phyloP scores from a whole-genome alignment of 1,140 invertebrate genomes.

The Galendromus occidentalis region DNA sequence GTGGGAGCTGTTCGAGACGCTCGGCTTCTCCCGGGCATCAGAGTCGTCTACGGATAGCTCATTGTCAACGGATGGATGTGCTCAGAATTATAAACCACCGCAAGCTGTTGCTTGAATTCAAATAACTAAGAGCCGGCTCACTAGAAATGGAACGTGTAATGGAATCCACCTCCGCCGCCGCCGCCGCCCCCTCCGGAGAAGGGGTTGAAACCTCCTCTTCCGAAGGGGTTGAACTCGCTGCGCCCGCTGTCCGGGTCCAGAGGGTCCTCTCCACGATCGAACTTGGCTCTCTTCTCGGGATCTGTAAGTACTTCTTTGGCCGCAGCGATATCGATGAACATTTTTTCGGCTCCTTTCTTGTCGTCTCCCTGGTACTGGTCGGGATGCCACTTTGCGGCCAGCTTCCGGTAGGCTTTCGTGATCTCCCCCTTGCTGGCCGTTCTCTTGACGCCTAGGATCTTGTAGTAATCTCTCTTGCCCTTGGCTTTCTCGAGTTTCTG shows the following conservation, averaged over 20 bases:
- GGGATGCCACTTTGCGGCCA: slow-evolving; percentile 96
- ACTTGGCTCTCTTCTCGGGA: slow-evolving; percentile 24
- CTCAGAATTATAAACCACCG: too few species aligned
- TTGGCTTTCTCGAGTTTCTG: slow-evolving; percentile 85
- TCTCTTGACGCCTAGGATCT: slow-evolving; percentile 65
- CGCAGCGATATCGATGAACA: slow-evolving; percentile 95
- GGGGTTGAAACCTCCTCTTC: slow-evolving; percentile 47
- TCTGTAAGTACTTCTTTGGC: slow-evolving; percentile 84
- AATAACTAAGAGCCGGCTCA: slow-evolving; percentile 12
- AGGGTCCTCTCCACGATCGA: slow-evolving; percentile 61
- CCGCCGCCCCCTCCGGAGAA: slow-evolving; percentile 44
- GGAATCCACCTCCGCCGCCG: slow-evolving; percentile 55
- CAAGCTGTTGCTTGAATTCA: too few species aligned
- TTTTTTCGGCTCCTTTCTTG: slow-evolving; percentile 88
- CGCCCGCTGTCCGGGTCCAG: slow-evolving; percentile 68
- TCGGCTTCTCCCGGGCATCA: too few species aligned
- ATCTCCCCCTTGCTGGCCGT: slow-evolving; percentile 80
- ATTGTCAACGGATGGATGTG: too few species aligned
- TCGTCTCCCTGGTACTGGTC: slow-evolving; percentile 73
- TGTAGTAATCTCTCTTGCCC: slow-evolving; percentile 90
- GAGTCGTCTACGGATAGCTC: too few species aligned
- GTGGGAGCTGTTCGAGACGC: too few species aligned
- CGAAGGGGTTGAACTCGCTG: slow-evolving; percentile 55
- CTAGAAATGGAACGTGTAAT: slow-evolving; percentile 82
- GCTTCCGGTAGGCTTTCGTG: slow-evolving; percentile 84